Evolutionary conservation across 2,113 vertebrate genomes (phyloP).

Genomic region (Pollimyrus isidori): DNA sequence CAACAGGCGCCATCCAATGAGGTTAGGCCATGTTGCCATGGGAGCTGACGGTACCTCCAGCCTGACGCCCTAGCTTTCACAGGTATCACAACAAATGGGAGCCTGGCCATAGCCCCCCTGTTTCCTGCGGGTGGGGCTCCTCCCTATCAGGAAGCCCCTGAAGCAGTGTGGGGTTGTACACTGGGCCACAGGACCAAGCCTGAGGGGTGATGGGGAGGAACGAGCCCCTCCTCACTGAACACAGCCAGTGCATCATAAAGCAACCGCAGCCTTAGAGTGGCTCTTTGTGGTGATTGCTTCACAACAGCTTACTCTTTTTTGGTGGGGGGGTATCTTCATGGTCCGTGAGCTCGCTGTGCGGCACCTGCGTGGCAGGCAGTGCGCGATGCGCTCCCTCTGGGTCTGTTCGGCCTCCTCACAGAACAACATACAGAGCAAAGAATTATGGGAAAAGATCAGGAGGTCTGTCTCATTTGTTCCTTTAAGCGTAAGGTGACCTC

Average conservation of each 20-base stretch:
- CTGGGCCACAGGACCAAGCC: not conserved
- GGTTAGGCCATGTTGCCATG: not conserved
- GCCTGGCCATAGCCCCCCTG: not conserved
- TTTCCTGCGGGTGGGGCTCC: not conserved
- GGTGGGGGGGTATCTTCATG: not conserved
- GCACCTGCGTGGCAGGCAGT: not conserved
- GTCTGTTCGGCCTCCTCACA: not conserved
- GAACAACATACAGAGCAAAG: not conserved
- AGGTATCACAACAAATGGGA: not conserved
- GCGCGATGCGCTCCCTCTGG: not conserved
- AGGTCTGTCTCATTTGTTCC: constrained; percentile 1
- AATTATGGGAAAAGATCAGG: constrained; percentile 11
- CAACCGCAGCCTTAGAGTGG: not conserved
- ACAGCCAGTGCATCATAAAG: not conserved
- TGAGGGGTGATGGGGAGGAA: not conserved
- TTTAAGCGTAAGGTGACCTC: constrained; percentile 20
- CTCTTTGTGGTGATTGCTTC: not conserved
- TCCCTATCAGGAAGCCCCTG: not conserved
- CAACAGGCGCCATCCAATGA: not conserved
- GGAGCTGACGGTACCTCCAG: not conserved
- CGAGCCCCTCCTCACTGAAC: not conserved
- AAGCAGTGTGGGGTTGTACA: too few species aligned
- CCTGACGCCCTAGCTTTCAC: not conserved
- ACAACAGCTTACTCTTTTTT: not conserved
- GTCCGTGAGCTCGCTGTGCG: not conserved